Percentiles rank a stretch among this genome's conserved stretches.
Evolutionary conservation across 2,888 invertebrate species (phyloP).

Genomic region (Cheilosia pagana): DNA sequence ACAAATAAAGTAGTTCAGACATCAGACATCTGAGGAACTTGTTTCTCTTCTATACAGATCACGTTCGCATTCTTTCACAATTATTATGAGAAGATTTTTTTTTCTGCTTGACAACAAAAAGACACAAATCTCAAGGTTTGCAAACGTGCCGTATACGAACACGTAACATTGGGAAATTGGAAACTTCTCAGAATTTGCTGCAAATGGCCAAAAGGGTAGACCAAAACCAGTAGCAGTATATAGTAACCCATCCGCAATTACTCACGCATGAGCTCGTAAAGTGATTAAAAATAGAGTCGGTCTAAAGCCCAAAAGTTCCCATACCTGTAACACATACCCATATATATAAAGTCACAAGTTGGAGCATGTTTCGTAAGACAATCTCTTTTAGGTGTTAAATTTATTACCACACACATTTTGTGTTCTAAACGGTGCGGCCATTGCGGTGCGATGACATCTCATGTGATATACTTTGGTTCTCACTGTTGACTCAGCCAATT

Average conservation of each 20-base stretch:
- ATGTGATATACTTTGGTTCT: constrained; percentile 4
- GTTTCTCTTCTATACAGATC: constrained; percentile 26
- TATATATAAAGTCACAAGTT: not conserved
- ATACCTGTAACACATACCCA: constrained; percentile 1
- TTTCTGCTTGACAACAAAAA: not conserved
- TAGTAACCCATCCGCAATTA: not conserved
- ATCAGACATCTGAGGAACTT: constrained; percentile 44
- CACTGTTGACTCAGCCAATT: constrained; percentile 38
- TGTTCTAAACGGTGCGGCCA: constrained; percentile 18
- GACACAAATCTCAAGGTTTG: constrained; percentile 24
- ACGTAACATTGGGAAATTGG: not conserved
- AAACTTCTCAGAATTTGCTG: constrained; percentile 12
- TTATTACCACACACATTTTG: constrained; percentile 27
- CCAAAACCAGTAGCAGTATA: constrained; percentile 12
- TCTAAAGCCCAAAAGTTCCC: constrained; percentile 13
- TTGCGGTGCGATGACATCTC: constrained; percentile 31
- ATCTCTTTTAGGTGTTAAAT: constrained; percentile 36
- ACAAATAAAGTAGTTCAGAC: constrained; percentile 15
- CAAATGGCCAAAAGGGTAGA: not conserved
- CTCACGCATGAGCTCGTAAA: constrained; percentile 15
- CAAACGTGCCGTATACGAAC: not conserved
- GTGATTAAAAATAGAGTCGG: not conserved
- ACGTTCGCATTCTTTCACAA: constrained; percentile 28
- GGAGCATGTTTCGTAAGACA: constrained; percentile 4
- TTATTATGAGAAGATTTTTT: constrained; percentile 5